Conservation (phyloP, 2,113 vertebrate genomes). For the Sterna hirundo region DNA sequence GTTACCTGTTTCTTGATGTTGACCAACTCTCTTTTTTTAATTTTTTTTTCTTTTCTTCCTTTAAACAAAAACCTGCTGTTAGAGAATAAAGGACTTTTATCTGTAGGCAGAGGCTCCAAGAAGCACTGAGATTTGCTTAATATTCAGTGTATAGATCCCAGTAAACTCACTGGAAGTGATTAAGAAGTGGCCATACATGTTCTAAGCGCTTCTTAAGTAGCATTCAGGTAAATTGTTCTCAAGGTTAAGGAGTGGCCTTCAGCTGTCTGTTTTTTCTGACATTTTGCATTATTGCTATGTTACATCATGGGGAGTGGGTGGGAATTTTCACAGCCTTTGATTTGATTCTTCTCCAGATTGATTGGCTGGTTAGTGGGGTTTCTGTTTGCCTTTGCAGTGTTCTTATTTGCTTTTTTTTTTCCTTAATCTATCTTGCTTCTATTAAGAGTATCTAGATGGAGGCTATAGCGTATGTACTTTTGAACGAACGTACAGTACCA, state of each 20-base stretch:
- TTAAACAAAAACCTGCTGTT: background rate
- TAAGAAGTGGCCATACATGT: background rate
- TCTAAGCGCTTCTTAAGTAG: background rate
- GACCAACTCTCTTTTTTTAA: background rate
- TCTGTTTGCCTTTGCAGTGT: background rate
- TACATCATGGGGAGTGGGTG: background rate
- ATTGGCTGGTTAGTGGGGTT: background rate
- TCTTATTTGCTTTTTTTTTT: background rate
- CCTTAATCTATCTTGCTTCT: background rate
- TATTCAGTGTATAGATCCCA: background rate
- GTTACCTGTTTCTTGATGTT: background rate
- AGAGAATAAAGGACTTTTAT: background rate
- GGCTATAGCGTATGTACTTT: background rate
- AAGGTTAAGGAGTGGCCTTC: background rate
- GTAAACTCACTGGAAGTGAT: background rate
- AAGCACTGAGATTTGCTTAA: background rate
- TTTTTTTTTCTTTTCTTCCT: background rate
- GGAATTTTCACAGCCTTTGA: background rate
- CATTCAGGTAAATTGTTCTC: background rate
- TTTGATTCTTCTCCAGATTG: background rate
- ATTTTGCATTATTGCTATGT: background rate
- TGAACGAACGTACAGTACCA: background rate
- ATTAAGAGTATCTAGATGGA: background rate
- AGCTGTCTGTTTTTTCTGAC: background rate
- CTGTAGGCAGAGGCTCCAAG: background rate